A percentile compares a stretch with the other conserved stretches of the same genome.
Evolutionary conservation across 2,113 vertebrate genomes (phyloP).

Genomic region (Oceanodroma tethys): DNA sequence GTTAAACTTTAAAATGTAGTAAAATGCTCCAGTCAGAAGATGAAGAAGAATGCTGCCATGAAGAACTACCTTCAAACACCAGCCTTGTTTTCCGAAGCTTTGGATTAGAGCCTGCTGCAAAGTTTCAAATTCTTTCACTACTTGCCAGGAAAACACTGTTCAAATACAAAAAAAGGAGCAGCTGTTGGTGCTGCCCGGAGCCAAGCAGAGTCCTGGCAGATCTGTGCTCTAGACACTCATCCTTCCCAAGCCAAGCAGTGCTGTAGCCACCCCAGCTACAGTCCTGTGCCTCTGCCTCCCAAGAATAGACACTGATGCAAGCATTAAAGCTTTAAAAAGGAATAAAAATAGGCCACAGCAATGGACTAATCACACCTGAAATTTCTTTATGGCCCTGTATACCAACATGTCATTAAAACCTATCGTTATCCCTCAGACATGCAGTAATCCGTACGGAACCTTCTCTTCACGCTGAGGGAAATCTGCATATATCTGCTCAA

Average conservation of each 20-base stretch:
- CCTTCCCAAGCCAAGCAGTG: not conserved
- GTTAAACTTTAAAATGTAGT: not conserved
- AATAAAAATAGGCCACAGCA: not conserved
- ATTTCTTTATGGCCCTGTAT: not conserved
- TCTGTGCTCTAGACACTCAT: conserved; percentile 6
- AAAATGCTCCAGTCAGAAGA: not conserved
- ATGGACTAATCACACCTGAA: not conserved
- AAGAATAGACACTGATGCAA: not conserved
- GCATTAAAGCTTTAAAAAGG: not conserved
- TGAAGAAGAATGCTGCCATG: not conserved
- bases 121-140: not conserved
- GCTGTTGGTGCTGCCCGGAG: conserved; percentile 15
- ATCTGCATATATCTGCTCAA: not conserved
- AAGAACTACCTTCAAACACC: not conserved
- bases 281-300: not conserved
- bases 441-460: not conserved
- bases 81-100: not conserved
- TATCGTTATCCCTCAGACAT: not conserved
- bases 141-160: conserved; percentile 37
- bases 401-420: not conserved
- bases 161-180: conserved; percentile 14
- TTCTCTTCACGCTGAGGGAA: not conserved
- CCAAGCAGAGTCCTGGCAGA: conserved; percentile 5
- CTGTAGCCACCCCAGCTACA: not conserved
- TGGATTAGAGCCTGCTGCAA: not conserved